Evolutionary conservation across 1,140 invertebrate genomes (phyloP).

Genomic region (Rhagoletis zephyria): DNA sequence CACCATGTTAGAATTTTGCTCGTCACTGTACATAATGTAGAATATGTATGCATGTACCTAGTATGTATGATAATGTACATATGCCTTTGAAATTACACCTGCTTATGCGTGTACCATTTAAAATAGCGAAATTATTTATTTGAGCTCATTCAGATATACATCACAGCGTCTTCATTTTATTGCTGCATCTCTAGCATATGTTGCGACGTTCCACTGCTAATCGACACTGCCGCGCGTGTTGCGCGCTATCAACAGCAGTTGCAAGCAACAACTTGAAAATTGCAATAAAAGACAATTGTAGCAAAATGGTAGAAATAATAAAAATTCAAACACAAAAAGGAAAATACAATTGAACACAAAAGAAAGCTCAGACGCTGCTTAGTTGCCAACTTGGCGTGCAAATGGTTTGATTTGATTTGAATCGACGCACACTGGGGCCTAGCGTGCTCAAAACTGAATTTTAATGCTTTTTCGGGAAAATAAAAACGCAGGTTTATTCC

Average conservation of each 20-base stretch:
- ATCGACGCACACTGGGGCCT: not conserved
- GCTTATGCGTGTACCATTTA: not conserved
- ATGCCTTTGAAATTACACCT: not conserved
- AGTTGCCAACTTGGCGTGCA: not conserved
- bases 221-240: not conserved
- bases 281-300: not conserved
- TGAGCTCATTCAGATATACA: not conserved
- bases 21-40: no score
- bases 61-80: no score
- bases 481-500: no score
- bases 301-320: not conserved
- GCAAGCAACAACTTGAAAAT: not conserved
- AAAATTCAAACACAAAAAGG: not conserved
- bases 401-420: not conserved
- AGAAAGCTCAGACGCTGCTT: constrained; percentile 6
- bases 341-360: not conserved
- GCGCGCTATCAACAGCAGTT: not conserved
- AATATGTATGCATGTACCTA: no score
- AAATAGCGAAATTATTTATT: constrained; percentile 19
- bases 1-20: no score
- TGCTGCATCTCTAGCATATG: not conserved
- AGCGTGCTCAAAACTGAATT: no score
- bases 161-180: not conserved
- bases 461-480: no score
- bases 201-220: no score